Evolutionary conservation across 1,140 invertebrate species (phyloP), one percentile per base, ranked within the genome.

Genomic region (Parasteatoda tepidariorum): DNA sequence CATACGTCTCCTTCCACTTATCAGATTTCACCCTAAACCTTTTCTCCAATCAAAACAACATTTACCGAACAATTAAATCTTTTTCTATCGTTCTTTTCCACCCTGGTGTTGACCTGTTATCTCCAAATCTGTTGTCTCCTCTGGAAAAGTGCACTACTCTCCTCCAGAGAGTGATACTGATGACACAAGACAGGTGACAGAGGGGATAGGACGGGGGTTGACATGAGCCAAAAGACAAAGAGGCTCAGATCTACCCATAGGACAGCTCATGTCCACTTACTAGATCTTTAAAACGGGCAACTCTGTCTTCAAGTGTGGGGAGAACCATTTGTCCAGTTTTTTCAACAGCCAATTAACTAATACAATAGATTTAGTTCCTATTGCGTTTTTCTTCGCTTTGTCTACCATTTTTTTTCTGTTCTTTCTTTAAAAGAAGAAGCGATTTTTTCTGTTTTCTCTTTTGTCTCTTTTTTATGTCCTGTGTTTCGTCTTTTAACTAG

Each of bases 331-430:
- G 75, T 78, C 61, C 41, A 48, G 24, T 18, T 41, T n/a, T 38
- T 67, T 78, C 75, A 78, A 54, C 24, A 78, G 75, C 62, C 75
- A 78, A 78, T 78, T 78, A 78, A 78, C 75, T 78, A 78, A 78
- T 67, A 78, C 75, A 78, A 78, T 78, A 78, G 75, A 78, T 67
- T 78, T 33, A 67, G 62, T 22, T 55, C 48, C 57, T 67, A 78
- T 67, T 76, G 66, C 66, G 66, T 68, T 68, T 71, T 71, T 55
- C 48, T 28, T 55, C 22, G 28, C 41, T n/a, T 55, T 55, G 48
- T n/a, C 48, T 38, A 5, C 13, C 13, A 26, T 26, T 26, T 26
- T n/a, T n/a, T 26, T 9, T 22, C 24, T 2, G 15, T 59, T 59
- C 55, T 59, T 59, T 22, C 26, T 55, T 71, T 48, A 28, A 41